These are phyloP conservation scores for Apodemus sylvaticus DNA, from an alignment of 2,113 vertebrate genomes.

Conservation along the genomic window DNA sequence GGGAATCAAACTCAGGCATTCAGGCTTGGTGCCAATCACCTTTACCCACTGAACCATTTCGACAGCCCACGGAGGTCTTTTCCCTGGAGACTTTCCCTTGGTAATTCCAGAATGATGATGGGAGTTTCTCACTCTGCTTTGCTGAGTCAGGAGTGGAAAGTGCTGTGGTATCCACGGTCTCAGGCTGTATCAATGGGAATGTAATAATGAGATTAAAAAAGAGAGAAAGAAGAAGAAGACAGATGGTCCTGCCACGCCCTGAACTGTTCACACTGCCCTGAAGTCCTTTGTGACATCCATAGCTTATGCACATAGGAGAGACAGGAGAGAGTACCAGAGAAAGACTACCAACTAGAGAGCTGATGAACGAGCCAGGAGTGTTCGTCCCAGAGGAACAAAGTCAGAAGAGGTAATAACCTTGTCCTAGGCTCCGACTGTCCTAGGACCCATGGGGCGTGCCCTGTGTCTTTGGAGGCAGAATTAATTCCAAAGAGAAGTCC, in stretches of 20 bases:
- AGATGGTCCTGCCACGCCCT: background rate
- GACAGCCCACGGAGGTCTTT: slow-evolving; percentile 11
- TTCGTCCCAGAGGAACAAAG: background rate
- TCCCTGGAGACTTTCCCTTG: slow-evolving; percentile 44
- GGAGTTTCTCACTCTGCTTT: background rate
- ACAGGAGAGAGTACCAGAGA: background rate
- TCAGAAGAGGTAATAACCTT: background rate
- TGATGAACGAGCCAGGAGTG: background rate
- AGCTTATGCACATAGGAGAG: background rate
- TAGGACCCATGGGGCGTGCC: background rate
- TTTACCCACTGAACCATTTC: background rate
- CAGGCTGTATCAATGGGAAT: background rate
- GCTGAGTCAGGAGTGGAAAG: background rate
- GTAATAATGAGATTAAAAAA: slow-evolving; percentile 21
- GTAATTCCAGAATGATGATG: slow-evolving; percentile 31
- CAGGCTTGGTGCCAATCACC: background rate
- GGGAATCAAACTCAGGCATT: background rate
- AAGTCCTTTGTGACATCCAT: background rate
- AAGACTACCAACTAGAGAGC: background rate
- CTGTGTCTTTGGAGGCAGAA: background rate
- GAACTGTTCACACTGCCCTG: background rate
- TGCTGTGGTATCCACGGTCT: background rate
- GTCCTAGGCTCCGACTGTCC: background rate
- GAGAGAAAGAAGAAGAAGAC: background rate
- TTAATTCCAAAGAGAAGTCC: slow-evolving; percentile 4